Conservation (phyloP, 2,888 invertebrate species). For the Seira sanloemensis region DNA sequence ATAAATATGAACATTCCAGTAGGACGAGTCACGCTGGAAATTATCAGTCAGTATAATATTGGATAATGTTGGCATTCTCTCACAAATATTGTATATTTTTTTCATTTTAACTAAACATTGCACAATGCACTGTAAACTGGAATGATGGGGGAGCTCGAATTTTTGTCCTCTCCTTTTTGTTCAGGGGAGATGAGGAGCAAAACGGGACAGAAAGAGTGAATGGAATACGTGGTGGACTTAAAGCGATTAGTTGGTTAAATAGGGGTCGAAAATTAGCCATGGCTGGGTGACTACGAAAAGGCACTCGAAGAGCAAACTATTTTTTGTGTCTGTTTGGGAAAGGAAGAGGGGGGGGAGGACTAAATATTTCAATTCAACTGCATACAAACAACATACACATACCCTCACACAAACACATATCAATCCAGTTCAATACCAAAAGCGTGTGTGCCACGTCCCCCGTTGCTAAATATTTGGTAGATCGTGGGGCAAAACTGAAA, state of each 20-base stretch:
- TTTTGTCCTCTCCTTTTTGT: too few species aligned
- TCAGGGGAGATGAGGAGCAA: background rate
- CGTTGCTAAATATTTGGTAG: background rate
- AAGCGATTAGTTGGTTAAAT: constrained; percentile 71
- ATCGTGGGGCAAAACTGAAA: background rate
- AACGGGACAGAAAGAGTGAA: constrained; percentile 17
- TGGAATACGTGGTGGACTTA: constrained; percentile 70
- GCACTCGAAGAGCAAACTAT: constrained; percentile 64
- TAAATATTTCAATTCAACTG: background rate
- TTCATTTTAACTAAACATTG: too few species aligned
- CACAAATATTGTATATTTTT: too few species aligned
- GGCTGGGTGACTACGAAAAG: constrained; percentile 69
- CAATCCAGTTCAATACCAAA: too few species aligned
- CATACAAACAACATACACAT: too few species aligned
- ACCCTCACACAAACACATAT: too few species aligned
- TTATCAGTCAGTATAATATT: too few species aligned
- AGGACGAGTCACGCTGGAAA: background rate
- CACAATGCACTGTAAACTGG: too few species aligned
- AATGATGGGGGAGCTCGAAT: too few species aligned
- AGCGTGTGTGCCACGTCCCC: too few species aligned
- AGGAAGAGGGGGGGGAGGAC: too few species aligned
- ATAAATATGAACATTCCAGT: background rate
- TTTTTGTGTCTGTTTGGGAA: background rate
- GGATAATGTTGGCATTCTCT: constrained; percentile 3
- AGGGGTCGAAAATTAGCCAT: constrained; percentile 69